Evolutionary conservation across 2,797 vertebrate genomes (phyloP), one percentile per base, ranked within the genome.

Genomic region (Crocidura indochinensis): DNA sequence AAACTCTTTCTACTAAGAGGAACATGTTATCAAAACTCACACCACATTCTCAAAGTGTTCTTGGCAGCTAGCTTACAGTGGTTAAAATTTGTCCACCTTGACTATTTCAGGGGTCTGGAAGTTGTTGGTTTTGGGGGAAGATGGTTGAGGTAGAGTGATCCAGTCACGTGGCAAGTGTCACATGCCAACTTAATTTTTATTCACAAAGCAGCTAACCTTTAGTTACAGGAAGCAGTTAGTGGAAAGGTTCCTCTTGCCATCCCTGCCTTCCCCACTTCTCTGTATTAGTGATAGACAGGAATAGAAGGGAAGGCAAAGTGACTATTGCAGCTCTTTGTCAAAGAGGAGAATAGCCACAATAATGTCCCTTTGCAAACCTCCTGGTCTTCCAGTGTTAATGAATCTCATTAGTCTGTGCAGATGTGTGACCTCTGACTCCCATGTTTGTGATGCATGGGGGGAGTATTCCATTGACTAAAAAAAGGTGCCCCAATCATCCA

Each of bases 321-420:
- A 82, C 81, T 49, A 51, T 31, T 68, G 53, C 60, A 60, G 71
- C 31, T n/a, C 47, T 82, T 78, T 88, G 83, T 92, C 79, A 84
- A 82, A 26, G 14, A 64, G 84, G 51, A 90, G 84, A 96, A 96
- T 79, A 20, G 19, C 31, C 60, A 47, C 71, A 81, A 49, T 67
- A n/a, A 64, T 2, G 29, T 92, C 92, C 64, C 93, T 88, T 83
- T 47, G 83, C n/a, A 88, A 84, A 88, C 9, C 76, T 85, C 75
- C 47, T 84, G 19, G 62, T 19, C 27, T 91, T 81, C 75, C 46
- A 47, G 89, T 10, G 65, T 91, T 82, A 87, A 87, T 11, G 92
- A 95, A 47, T 56, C 47, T 94, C 65, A 67, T 95, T 95, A 97
- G 73, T 24, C 38, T 81, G 88, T 91, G 71, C 93, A 96, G 95